Conservation (phyloP, 1,140 invertebrate species). For the Pomacea maculata region DNA sequence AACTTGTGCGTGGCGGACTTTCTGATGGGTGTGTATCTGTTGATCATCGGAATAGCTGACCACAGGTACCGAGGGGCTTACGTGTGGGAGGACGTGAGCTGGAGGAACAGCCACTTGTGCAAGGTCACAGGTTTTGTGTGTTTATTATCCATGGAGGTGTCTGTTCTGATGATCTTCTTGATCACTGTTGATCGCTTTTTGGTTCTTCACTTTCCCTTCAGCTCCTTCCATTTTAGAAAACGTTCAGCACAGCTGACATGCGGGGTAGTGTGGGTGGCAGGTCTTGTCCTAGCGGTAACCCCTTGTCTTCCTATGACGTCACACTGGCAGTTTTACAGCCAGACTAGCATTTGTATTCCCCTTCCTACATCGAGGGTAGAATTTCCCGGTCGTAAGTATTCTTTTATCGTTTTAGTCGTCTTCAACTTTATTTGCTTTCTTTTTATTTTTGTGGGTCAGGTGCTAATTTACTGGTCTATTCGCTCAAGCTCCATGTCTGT, state of each 20-base stretch:
- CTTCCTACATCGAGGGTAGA: slow-evolving; percentile 30
- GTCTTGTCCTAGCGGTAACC: slow-evolving; percentile 19
- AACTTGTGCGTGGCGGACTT: too few species aligned
- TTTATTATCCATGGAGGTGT: slow-evolving; percentile 46
- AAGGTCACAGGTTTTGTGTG: slow-evolving; percentile 45
- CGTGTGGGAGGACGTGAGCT: too few species aligned
- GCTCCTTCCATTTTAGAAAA: slow-evolving; percentile 20
- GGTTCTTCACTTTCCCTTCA: slow-evolving; percentile 50
- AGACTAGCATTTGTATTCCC: slow-evolving; percentile 35
- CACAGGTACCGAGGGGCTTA: too few species aligned
- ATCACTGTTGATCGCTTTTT: slow-evolving; percentile 42
- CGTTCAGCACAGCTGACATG: slow-evolving; percentile 7
- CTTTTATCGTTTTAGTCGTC: slow-evolving; percentile 32
- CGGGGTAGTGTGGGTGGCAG: slow-evolving; percentile 20
- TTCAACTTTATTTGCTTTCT: slow-evolving; percentile 36
- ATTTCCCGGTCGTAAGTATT: slow-evolving; percentile 30
- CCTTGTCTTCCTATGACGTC: slow-evolving; percentile 11
- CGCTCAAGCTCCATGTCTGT: too few species aligned
- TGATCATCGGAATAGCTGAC: too few species aligned
- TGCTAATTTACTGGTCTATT: too few species aligned
- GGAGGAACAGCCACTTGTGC: slow-evolving; percentile 26
- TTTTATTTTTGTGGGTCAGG: slow-evolving; percentile 14
- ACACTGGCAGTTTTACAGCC: slow-evolving; percentile 35
- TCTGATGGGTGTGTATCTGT: too few species aligned
- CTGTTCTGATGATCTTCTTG: slow-evolving; percentile 43